Evolutionary conservation across 2,797 vertebrate species (phyloP), one percentile per base, ranked within the genome.

Genomic region (Neopelma chrysocephalum): DNA sequence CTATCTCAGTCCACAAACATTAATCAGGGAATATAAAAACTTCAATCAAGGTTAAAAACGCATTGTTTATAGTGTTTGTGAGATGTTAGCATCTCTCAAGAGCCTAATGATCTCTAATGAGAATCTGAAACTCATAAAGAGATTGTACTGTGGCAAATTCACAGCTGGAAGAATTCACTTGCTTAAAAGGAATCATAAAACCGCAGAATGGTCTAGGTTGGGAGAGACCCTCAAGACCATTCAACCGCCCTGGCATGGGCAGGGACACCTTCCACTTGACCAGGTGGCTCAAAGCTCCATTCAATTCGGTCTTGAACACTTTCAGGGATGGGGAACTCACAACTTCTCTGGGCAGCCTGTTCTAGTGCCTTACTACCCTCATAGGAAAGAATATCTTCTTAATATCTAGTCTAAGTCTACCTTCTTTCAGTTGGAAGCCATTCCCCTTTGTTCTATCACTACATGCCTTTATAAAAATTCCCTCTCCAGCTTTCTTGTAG

Each of bases 21-120:
- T 95, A 96, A 95, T 97, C 96, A 96, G 64, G 89, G 77, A 97
- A 89, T 56, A 92, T 22, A 97, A 87, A 81, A 82, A 32, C 38
- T 78, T 26, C 53, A 90, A 84, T 95, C 54, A 95, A 95, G 48
- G 19, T 70, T 93, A 69, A 94, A 80, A 88, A 96, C n/a, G 14
- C 25, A 87, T 72, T 95, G 60, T 80, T 96, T 94, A 60, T 71
- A 85, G 22, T 66, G 36, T 93, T 58, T 94, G 36, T 65, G 51
- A 93, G 86, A 85, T 70, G 29, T 56, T 77, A 79, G 57, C 62
- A 70, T 89, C 78, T 96, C 89, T 94, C 83, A 80, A 58, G 93
- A 81, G 92, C 61, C 65, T 86, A 95, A 89, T 93, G 58, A 85
- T 87, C 58, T 94, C 73, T 96, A 96, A 94, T 92, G 82, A 97